Evolutionary conservation across 2,797 vertebrate genomes (phyloP).

Genomic region (Galaxias olidus): DNA sequence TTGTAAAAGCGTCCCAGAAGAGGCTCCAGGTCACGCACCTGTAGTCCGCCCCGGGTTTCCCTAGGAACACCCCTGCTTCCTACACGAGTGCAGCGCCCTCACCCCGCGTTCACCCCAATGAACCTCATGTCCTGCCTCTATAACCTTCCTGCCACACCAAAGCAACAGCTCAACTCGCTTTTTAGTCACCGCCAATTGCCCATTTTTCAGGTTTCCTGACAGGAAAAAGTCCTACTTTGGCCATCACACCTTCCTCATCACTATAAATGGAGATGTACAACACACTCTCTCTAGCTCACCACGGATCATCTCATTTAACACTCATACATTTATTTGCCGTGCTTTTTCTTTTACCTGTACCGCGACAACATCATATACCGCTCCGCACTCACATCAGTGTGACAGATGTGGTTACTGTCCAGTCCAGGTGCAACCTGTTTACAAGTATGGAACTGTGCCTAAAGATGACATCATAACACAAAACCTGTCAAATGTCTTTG

Average conservation of each 20-base stretch:
- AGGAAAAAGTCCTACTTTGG: no score
- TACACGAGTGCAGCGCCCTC: conserved; percentile 26
- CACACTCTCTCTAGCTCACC: no score
- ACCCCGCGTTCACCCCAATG: conserved; percentile 27
- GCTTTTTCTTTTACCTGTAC: no score
- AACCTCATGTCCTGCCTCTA: no score
- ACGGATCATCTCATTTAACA: no score
- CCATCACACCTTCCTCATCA: no score
- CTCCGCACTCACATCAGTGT: conserved; percentile 13
- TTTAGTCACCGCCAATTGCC: no score
- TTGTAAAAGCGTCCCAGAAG: conserved; percentile 44
- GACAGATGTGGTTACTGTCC: conserved; percentile 51
- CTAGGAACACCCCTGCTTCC: conserved; percentile 41
- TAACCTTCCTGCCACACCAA: no score
- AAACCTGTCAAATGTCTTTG: conserved; percentile 46
- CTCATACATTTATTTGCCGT: no score
- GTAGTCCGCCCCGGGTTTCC: conserved; percentile 34
- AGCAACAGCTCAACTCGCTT: no score
- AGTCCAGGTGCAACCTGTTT: conserved; percentile 59
- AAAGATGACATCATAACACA: conserved; percentile 57
- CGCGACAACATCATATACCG: neutral
- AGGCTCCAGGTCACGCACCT: conserved; percentile 45
- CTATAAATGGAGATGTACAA: no score
- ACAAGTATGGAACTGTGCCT: conserved; percentile 36
- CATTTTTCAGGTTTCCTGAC: no score